Evolutionary conservation across 2,888 invertebrate genomes (phyloP), one percentile per base, ranked within the genome.

Genomic region (Caradrina kadenii): DNA sequence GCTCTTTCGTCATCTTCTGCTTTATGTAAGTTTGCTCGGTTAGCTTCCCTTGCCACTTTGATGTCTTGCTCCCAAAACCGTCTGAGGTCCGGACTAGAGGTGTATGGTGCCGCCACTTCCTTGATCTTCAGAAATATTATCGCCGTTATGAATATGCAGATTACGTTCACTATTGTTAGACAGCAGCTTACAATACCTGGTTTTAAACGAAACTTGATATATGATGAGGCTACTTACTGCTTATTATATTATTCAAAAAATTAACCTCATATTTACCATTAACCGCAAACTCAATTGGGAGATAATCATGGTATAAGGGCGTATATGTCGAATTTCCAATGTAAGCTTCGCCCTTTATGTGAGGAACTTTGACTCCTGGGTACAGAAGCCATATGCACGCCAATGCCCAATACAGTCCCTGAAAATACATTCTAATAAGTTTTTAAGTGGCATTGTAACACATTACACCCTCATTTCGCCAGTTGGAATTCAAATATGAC

Each of bases 61-160:
- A 98, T 97, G 90, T 98, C 98, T 80, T 97, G 97, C 88, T 97
- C 97, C 98, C 98, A 98, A 91, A 98, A 98, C 82, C 98, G 94
- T 79, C 97, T 96, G 61, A 98, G 93, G 86, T 97, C 97, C 31
- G 97, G 97, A 74, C 97, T 97, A 0, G 97, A 97, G 0, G 97
- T 97, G 85, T 97, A 97, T 0, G 98, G 98, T 62, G 98, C 98
- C 0, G 97, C 97, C 11, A 98, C 98, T 92, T 98, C 98, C 90
- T 98, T 98, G 79, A 98, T 97, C 96, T 98, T 98, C 61, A 98
- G 93, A 73, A 98, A 97, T 76, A 98, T 96, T 83, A 98, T 97
- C 2, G 98, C 98, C 62, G 98, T 97, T 83, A 98, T 96, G 89
- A 98, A 97, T 87, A 98, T 98, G 92, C 98, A 98, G 86, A 97